Evolutionary conservation across 1,140 invertebrate species (phyloP).

Genomic region (Pygmarrhopalites habei): DNA sequence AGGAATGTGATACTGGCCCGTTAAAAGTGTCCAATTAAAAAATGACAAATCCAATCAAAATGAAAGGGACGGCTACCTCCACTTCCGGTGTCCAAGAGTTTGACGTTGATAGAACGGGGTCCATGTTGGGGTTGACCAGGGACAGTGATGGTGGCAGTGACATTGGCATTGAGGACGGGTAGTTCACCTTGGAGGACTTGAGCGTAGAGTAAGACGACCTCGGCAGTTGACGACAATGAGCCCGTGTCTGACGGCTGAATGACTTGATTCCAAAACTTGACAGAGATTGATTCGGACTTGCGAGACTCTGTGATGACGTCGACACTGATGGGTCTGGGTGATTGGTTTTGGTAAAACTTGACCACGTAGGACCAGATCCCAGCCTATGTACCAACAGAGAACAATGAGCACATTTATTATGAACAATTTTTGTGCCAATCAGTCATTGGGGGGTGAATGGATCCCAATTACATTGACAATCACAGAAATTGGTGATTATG

Average conservation of each 20-base stretch:
- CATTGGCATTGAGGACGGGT: conserved; percentile 39
- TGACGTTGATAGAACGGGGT: conserved; percentile 24
- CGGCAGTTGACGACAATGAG: conserved; percentile 1
- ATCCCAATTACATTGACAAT: background rate
- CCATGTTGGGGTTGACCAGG: conserved; percentile 28
- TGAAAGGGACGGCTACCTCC: conserved; percentile 22
- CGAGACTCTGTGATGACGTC: conserved; percentile 39
- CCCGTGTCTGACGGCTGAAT: conserved; percentile 13
- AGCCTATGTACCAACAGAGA: conserved; percentile 19
- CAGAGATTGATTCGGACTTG: conserved; percentile 35
- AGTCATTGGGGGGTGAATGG: background rate
- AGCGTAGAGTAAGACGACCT: conserved; percentile 33
- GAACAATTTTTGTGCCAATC: too few relatives aligned
- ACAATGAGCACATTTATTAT: conserved; percentile 7
- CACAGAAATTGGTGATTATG: too few relatives aligned
- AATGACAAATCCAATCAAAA: conserved; percentile 4
- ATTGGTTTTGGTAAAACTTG: conserved; percentile 39
- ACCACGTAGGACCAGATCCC: conserved; percentile 40
- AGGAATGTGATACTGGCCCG: too few relatives aligned
- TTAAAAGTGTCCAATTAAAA: too few relatives aligned
- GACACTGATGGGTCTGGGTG: conserved; percentile 31
- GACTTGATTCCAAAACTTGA: conserved; percentile 37
- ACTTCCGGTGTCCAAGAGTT: conserved; percentile 38
- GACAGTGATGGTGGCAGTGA: conserved; percentile 30
- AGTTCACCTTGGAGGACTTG: conserved; percentile 38